Base-by-base conservation (phyloP, 2,888 invertebrate genomes). In the Agriopis marginaria region DNA sequence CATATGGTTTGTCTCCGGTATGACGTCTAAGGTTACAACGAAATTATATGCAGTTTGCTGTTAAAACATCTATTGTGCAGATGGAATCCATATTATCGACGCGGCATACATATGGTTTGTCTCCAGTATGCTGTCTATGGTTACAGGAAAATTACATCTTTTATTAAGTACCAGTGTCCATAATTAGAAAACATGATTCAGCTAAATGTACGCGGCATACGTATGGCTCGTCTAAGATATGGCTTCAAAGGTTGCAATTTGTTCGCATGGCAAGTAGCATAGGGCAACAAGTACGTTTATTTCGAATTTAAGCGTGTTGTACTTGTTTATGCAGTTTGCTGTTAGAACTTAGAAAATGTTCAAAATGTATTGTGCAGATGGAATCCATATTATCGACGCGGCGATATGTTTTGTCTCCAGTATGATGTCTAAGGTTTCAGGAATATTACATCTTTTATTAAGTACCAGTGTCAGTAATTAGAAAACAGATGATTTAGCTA, bases 1-100 rank as follows among this genome's bases (percentile, higher is more conserved):
- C 53, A 47, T 58, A 51, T 44, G 14, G 64, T 14, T 66, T 66
- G 3, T 61, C 61, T 66, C 66, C 60, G 14, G 66, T 61, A 61
- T 60, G 23, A 10, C 39, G 54, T 54, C 40, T 54, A 40, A 51
- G 39, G 14, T 10, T 39, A 7, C 54, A 39, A 17, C 7, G 3
- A 17, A 32, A 32, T 32, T 32, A 32, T 4, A 32, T 32, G 4
- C 4, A n/a, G n/a, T n/a, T n/a, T n/a, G n/a, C n/a, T n/a, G n/a
- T n/a, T n/a, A n/a, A n/a, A n/a, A n/a, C n/a, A n/a, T n/a, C n/a
- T n/a, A n/a, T n/a, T 8, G 42, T 42, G 42, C 42, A 1, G 7
- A 42, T 42, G 9, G 7, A 8, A 49, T 6, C 49, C 14, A 49
- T 14, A 49, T 49, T 49, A 14, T 49, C n/a, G 12, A 11, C 39